These are phyloP conservation scores for Babylonia areolata DNA, from an alignment of 1,140 invertebrate species.

Conservation along the genomic window DNA sequence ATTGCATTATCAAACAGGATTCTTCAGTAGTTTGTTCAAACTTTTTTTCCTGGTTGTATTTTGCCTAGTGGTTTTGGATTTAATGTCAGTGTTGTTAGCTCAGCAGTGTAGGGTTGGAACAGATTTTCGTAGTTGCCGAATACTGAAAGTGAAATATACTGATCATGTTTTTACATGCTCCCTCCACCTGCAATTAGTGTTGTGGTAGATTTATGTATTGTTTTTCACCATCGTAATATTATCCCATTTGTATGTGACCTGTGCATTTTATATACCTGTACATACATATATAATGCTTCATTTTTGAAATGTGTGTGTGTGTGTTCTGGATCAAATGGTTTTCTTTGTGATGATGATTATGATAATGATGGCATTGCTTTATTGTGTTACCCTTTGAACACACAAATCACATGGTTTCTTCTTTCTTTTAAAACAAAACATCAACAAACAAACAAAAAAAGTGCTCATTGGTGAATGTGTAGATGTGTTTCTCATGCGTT, in stretches of 20 bases:
- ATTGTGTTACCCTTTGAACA: not conserved
- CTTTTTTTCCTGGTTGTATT: too few species aligned
- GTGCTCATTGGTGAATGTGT: slow-evolving; percentile 9
- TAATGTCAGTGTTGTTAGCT: not conserved
- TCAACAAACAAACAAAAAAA: not conserved
- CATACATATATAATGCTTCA: not conserved
- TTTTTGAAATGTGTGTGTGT: not conserved
- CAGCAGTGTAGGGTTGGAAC: not conserved
- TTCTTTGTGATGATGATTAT: slow-evolving; percentile 9
- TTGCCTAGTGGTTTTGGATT: too few species aligned
- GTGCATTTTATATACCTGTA: not conserved
- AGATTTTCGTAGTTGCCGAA: not conserved
- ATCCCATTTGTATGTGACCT: not conserved
- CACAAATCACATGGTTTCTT: not conserved
- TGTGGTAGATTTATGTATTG: not conserved
- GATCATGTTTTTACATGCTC: not conserved
- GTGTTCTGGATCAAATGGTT: not conserved
- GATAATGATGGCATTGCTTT: slow-evolving; percentile 8
- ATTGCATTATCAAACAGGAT: too few species aligned
- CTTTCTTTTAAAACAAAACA: not conserved
- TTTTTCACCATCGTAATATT: not conserved
- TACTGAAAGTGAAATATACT: not conserved
- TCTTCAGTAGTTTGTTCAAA: too few species aligned
- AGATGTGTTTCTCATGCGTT: slow-evolving; percentile 22
- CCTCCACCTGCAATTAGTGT: not conserved